Evolutionary conservation across 1,140 invertebrate species (phyloP).

Genomic region (Panagrolaimus sp.): DNA sequence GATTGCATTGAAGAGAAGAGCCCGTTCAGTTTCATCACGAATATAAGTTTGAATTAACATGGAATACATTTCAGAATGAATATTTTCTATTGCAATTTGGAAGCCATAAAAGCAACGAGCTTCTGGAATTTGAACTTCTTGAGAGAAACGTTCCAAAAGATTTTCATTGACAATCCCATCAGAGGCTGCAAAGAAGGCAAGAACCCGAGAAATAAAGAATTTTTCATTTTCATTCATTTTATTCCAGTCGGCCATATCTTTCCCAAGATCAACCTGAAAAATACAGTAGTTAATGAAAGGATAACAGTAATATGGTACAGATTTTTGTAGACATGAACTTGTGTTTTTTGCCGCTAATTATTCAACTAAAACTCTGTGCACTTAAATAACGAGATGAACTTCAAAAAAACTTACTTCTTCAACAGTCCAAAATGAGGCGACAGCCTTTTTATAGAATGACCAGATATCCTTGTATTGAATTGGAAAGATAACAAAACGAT

Average conservation of each 20-base stretch:
- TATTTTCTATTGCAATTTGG: conserved; percentile 98
- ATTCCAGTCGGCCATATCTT: conserved; percentile 82
- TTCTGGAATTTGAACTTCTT: conserved; percentile 93
- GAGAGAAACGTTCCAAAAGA: conserved; percentile 89
- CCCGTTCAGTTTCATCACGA: conserved; percentile 74
- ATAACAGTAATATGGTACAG: too few species aligned
- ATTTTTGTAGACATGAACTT: too few species aligned
- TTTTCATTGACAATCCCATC: conserved; percentile 99
- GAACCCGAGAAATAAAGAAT: conserved; percentile 90
- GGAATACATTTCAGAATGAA: conserved; percentile 99
- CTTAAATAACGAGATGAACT: too few species aligned
- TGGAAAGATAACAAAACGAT: conserved; percentile 89
- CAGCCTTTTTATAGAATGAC: conserved; percentile 91
- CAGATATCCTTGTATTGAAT: conserved; percentile 65
- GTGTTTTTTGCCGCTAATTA: too few species aligned
- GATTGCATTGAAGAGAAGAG: conserved; percentile 91
- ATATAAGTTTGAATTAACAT: conserved; percentile 95
- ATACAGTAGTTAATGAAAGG: too few species aligned
- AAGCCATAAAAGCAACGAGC: conserved; percentile 98
- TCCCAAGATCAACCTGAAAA: conserved; percentile 63
- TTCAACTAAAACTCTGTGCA: too few species aligned
- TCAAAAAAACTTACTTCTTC: conserved; percentile 89
- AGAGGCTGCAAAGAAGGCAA: conserved; percentile 98
- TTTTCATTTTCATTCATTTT: conserved; percentile 76
- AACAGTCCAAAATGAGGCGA: conserved; percentile 95